Conservation (phyloP, 1,140 invertebrate species). For the Watersipora subatra region DNA sequence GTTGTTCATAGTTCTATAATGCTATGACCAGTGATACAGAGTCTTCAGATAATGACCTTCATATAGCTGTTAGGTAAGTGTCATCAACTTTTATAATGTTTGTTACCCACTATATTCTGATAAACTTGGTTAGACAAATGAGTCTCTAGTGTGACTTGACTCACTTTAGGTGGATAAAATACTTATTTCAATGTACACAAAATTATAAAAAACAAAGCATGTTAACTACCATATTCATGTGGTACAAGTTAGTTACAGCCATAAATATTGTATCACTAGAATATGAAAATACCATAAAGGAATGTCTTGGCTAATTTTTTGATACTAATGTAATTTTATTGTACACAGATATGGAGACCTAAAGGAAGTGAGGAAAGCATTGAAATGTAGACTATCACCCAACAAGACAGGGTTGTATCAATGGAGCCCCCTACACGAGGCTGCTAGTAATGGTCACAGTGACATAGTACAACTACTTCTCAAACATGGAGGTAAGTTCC, state of each 20-base stretch:
- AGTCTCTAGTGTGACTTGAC: too few species aligned
- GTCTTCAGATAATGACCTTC: background rate
- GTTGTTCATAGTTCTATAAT: background rate
- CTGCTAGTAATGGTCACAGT: slow-evolving; percentile 24
- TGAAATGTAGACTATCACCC: slow-evolving; percentile 16
- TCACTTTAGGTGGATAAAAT: too few species aligned
- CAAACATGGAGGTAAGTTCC: slow-evolving; percentile 17
- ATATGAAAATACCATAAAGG: too few species aligned
- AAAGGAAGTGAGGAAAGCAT: slow-evolving; percentile 20
- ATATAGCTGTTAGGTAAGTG: background rate
- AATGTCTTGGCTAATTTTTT: too few species aligned
- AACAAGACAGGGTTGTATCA: slow-evolving; percentile 27
- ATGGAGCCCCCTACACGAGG: slow-evolving; percentile 30
- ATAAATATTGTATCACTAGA: too few species aligned
- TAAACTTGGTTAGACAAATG: too few species aligned
- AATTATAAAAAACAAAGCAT: too few species aligned
- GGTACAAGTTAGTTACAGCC: too few species aligned
- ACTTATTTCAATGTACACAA: too few species aligned
- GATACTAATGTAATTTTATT: background rate
- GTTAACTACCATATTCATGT: too few species aligned
- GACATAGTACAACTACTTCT: slow-evolving; percentile 24
- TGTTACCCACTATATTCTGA: too few species aligned
- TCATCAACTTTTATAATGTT: too few species aligned
- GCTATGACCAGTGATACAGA: background rate
- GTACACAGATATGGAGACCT: slow-evolving; percentile 19